These are phyloP conservation scores for Conomelus anceps DNA, from an alignment of 2,888 invertebrate species.

Conservation along the genomic window DNA sequence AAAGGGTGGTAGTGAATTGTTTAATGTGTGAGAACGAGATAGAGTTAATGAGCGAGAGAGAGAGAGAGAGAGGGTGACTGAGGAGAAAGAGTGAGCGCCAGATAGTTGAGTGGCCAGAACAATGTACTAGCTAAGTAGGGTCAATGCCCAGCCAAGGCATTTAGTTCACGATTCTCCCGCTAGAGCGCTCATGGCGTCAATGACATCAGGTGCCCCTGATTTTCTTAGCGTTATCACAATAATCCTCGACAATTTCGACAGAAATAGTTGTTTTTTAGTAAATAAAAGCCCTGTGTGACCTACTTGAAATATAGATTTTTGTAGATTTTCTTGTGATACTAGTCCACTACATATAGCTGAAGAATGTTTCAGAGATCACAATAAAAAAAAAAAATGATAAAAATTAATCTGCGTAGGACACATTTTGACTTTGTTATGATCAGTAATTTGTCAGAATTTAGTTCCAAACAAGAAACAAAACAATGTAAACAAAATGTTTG, in stretches of 20 bases:
- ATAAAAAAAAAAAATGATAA: too few relatives aligned
- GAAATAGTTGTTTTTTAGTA: background rate
- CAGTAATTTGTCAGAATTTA: too few relatives aligned
- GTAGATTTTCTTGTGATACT: too few relatives aligned
- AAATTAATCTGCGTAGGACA: too few relatives aligned
- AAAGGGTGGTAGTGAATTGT: background rate
- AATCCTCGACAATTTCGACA: background rate
- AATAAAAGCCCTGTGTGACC: background rate
- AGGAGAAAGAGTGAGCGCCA: background rate
- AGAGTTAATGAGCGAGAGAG: background rate
- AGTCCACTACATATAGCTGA: too few relatives aligned
- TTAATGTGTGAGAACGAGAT: background rate
- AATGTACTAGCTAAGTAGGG: background rate
- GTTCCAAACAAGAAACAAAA: too few relatives aligned
- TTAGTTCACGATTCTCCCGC: background rate
- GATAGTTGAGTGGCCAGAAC: background rate
- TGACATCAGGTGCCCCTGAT: conserved; percentile 8
- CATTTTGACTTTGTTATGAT: too few relatives aligned
- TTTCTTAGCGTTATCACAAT: background rate
- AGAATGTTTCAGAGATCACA: too few relatives aligned
- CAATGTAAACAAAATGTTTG: too few relatives aligned
- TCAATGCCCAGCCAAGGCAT: background rate
- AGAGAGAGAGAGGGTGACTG: background rate
- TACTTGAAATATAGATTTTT: too few relatives aligned
- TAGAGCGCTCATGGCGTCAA: background rate